Evolutionary conservation across 2,888 invertebrate genomes (phyloP), one percentile per base, ranked within the genome.

Genomic region (Pristionchus arcanus): DNA sequence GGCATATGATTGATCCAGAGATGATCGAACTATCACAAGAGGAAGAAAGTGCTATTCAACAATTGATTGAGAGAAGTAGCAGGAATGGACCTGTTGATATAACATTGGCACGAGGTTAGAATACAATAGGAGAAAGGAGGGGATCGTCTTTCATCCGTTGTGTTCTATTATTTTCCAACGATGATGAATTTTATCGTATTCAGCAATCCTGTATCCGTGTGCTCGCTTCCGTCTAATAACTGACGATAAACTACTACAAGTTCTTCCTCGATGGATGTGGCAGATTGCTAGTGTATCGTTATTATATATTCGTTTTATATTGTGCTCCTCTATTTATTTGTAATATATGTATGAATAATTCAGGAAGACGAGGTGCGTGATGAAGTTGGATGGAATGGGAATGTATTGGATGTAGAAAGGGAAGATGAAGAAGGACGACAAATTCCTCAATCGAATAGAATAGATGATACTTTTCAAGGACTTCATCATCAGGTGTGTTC

Each of bases 181-280:
- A 5, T 7, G 13, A 68, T 28, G 15, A 28, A 37, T 9, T 49
- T 11, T 49, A 49, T 49, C 42, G 42, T 68, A 37, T 87, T 11
- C 71, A 87, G 87, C 87, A 9, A 53, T 87, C 19, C 71, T 87
- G 0, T 31, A 87, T 49, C 53, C 71, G 7, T 87, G 87, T 53
- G 21, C 87, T 53, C 87, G 87, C 21, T 53, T 87, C 25, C 87
- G 87, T 19, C 53, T 87, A 13, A 55, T 87, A 19, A 53, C 68
- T 1, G 71, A 87, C 19, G 71, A 71, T 13, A 13, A 71, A 19
- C 87, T 87, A 16, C 53, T 71, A 0, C 49, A 49, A 15, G 37
- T 71, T 19, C 53, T 87, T 19, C 87, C 87, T n/a, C n/a, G 53
- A 53, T 87, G 87, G 87, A 71, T 87, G 37, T 86, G 37, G 34